phyloP scores from a whole-genome alignment of 2,888 invertebrate genomes.

The Drosophila pegasa region DNA sequence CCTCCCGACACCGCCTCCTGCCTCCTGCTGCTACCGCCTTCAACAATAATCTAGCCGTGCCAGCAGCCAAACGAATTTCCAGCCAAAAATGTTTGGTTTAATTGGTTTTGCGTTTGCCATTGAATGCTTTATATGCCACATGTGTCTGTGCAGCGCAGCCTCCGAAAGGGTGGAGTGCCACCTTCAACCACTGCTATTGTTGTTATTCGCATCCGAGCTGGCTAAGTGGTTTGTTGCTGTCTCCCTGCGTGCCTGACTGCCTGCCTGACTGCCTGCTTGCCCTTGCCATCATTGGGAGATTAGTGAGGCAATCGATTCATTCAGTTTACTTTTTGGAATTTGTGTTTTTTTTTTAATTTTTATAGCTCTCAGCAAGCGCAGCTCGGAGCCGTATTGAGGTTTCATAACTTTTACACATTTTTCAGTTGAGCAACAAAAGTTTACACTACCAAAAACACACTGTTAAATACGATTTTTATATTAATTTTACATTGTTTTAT shows the following conservation, averaged over 20 bases:
- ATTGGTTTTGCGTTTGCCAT: conserved; percentile 71
- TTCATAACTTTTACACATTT: conserved; percentile 16
- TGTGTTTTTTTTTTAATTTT: neutral
- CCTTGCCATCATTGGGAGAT: conserved; percentile 4
- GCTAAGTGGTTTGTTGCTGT: conserved; percentile 35
- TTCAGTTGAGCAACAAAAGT: conserved; percentile 8
- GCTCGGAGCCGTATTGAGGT: neutral
- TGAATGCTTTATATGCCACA: conserved; percentile 62
- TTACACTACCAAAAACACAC: conserved; percentile 3
- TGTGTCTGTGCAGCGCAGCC: conserved; percentile 10
- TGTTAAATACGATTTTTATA: conserved; percentile 15
- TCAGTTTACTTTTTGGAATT: neutral
- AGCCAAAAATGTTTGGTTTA: conserved; percentile 76
- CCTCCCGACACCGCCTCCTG: neutral
- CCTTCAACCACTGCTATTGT: conserved; percentile 11
- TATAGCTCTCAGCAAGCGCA: conserved; percentile 14
- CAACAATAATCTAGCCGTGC: conserved; percentile 48
- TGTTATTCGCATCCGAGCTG: conserved; percentile 22
- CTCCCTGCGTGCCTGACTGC: neutral
- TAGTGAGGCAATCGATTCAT: conserved; percentile 10
- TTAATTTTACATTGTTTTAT: conserved; percentile 14
- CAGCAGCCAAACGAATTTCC: conserved; percentile 52
- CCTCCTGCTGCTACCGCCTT: neutral
- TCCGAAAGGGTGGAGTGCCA: neutral
- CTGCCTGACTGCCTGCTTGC: neutral